phyloP scores from a whole-genome alignment of 1,140 invertebrate species.

The Drosophila navojoa region DNA sequence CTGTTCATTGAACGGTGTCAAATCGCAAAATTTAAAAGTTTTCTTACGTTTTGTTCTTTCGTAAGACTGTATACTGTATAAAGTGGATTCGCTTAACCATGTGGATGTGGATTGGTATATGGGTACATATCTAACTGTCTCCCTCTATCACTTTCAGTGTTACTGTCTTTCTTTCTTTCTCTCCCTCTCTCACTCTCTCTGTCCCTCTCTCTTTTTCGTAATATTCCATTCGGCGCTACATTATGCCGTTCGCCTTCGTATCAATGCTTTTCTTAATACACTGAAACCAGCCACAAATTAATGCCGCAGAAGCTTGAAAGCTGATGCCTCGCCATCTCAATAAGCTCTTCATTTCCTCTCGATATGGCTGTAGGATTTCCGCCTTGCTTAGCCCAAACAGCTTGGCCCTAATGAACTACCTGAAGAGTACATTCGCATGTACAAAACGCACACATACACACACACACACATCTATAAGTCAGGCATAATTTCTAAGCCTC shows the following conservation, averaged over 20 bases:
- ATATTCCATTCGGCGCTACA: background rate
- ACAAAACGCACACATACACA: background rate
- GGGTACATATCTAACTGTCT: too few species aligned
- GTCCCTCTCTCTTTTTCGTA: background rate
- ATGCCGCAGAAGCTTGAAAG: too few species aligned
- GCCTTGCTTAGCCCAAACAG: constrained; percentile 21
- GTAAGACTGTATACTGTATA: too few species aligned
- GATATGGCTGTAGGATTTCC: constrained; percentile 37
- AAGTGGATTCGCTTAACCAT: too few species aligned
- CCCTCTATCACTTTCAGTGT: too few species aligned
- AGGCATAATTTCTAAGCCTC: background rate
- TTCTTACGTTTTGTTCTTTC: too few species aligned
- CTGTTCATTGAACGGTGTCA: too few species aligned
- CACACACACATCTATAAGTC: background rate
- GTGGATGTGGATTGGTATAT: too few species aligned
- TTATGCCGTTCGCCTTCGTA: background rate
- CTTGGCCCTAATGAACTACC: constrained; percentile 25
- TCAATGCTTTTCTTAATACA: background rate
- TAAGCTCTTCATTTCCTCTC: constrained; percentile 31
- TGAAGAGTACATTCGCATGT: background rate
- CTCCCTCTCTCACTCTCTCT: too few species aligned
- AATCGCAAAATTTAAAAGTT: too few species aligned
- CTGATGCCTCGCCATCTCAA: constrained; percentile 1
- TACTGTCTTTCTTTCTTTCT: too few species aligned
- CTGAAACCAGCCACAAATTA: background rate